A percentile compares a stretch with the other conserved stretches of the same genome.
Conservation (phyloP, 1,140 invertebrate species). For the Lithobius niger region DNA sequence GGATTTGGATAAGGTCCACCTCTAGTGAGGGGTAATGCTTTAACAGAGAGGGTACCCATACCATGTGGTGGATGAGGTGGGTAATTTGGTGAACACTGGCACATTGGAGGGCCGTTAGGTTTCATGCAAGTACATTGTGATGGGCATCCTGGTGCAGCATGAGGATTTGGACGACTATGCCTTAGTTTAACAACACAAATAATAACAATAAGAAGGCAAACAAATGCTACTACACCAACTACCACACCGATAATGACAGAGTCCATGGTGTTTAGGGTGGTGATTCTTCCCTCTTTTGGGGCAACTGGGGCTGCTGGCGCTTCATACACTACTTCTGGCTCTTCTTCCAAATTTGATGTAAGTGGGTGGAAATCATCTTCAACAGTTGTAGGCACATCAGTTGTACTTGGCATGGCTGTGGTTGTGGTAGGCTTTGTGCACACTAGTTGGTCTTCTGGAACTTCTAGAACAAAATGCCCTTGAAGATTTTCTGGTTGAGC, state of each 20-base stretch:
- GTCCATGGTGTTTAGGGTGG: constrained; percentile 62
- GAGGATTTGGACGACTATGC: background rate
- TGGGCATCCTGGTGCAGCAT: background rate
- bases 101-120: background rate
- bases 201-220: constrained; percentile 69
- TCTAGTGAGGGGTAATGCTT: constrained; percentile 6
- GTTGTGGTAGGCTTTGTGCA: constrained; percentile 43
- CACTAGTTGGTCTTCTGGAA: constrained; percentile 61
- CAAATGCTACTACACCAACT: constrained; percentile 76
- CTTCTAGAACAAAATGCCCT: constrained; percentile 50
- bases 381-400: constrained; percentile 34
- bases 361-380: constrained; percentile 35
- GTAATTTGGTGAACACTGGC: constrained; percentile 5
- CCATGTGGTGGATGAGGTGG: constrained; percentile 2
- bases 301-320: constrained; percentile 7
- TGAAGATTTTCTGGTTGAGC: constrained; percentile 48
- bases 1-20: constrained; percentile 21
- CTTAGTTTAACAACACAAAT: constrained; percentile 63
- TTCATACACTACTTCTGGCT: constrained; percentile 42
- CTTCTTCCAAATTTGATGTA: constrained; percentile 66
- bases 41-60: background rate
- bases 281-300: constrained; percentile 27
- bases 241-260: constrained; percentile 84
- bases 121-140: background rate
- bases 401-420: constrained; percentile 23